phyloP scores from a whole-genome alignment of 2,888 invertebrate genomes.

The Cancer borealis region DNA sequence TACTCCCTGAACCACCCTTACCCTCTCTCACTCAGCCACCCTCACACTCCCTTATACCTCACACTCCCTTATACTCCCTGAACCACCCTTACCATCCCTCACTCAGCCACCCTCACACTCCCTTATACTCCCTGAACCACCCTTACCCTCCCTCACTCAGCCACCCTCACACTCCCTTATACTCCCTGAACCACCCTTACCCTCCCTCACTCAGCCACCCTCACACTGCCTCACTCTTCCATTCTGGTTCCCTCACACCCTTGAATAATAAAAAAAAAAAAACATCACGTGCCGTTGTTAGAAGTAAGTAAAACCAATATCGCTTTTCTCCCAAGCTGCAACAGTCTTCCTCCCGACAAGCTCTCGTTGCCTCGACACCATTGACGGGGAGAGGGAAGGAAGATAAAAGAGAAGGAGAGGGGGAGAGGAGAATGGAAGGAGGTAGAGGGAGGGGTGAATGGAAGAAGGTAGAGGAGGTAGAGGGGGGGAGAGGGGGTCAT shows the following conservation, averaged over 20 bases:
- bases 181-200: background rate
- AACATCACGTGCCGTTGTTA: too few relatives aligned
- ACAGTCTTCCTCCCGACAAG: background rate
- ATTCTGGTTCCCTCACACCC: background rate
- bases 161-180: background rate
- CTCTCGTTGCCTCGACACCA: conserved; percentile 9
- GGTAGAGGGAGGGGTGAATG: background rate
- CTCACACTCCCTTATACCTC: background rate
- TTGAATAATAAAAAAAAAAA: background rate
- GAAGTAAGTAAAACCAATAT: background rate
- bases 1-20: background rate
- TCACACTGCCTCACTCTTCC: background rate
- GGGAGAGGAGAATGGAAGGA: background rate
- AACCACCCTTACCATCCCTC: background rate
- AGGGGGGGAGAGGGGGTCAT: background rate
- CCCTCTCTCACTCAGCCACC: background rate
- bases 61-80: background rate
- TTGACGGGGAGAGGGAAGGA: background rate
- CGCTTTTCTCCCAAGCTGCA: background rate
- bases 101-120: background rate
- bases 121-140: background rate
- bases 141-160: background rate
- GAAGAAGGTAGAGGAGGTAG: background rate
- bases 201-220: background rate
- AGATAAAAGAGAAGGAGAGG: background rate